phyloP scores from a whole-genome alignment of 2,888 invertebrate species.

The Andricus quercusramuli region DNA sequence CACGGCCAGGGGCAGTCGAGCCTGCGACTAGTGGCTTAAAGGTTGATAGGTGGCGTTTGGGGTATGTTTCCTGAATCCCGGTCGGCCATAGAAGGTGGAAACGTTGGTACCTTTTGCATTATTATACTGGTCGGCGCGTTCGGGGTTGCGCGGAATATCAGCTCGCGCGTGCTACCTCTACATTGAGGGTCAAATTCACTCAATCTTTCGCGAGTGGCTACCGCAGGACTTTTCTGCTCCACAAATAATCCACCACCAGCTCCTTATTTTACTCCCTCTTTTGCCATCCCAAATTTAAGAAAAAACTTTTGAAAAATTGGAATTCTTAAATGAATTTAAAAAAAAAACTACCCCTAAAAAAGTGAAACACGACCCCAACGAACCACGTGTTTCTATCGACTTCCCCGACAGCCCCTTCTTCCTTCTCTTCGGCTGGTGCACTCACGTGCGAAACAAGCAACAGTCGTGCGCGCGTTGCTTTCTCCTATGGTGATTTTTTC shows the following conservation, averaged over 20 bases:
- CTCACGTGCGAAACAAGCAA: constrained; percentile 40
- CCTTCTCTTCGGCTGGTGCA: constrained; percentile 3
- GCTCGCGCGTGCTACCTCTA: constrained; percentile 10
- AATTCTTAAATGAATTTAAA: neutral
- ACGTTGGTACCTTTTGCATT: constrained; percentile 3
- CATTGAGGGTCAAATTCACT: neutral
- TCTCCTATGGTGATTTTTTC: neutral
- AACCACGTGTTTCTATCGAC: constrained; percentile 16
- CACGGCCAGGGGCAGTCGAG: neutral
- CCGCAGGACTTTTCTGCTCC: constrained; percentile 20
- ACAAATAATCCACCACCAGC: neutral
- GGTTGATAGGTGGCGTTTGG: constrained; percentile 26
- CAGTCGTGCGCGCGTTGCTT: constrained; percentile 31
- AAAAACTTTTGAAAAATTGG: neutral
- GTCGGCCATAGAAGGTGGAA: constrained; percentile 19
- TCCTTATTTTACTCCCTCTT: neutral
- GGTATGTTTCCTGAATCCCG: constrained; percentile 14
- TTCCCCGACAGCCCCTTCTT: neutral
- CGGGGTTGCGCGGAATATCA: constrained; percentile 1
- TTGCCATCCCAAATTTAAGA: neutral
- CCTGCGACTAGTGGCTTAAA: neutral
- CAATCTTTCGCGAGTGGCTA: neutral
- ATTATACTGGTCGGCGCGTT: constrained; percentile 24
- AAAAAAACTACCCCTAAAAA: neutral
- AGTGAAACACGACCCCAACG: neutral